These are phyloP conservation scores for Blera fallax DNA, from an alignment of 2,888 invertebrate species.

Conservation along the genomic window DNA sequence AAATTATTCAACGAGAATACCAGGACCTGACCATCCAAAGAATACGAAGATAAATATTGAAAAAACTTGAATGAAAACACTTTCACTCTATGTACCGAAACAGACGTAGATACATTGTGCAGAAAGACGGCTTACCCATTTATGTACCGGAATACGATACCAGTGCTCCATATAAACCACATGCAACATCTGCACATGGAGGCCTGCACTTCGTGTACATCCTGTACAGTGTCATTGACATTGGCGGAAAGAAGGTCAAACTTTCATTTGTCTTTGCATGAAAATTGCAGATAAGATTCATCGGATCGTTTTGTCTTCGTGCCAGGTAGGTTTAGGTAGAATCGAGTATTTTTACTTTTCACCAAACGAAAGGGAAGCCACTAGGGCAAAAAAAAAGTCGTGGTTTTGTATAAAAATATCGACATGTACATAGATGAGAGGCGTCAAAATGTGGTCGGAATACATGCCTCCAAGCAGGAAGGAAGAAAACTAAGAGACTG, in stretches of 20 bases:
- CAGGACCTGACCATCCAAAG: slow-evolving; percentile 30
- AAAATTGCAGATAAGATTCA: slow-evolving; percentile 32
- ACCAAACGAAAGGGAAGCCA: slow-evolving; percentile 62
- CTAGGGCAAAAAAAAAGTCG: slow-evolving; percentile 27
- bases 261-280: slow-evolving; percentile 63
- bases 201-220: slow-evolving; percentile 37
- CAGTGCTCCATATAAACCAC: slow-evolving; percentile 54
- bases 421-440: background rate
- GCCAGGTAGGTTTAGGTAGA: slow-evolving; percentile 45
- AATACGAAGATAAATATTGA: background rate
- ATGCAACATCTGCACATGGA: background rate
- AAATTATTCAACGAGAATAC: slow-evolving; percentile 21
- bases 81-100: slow-evolving; percentile 52
- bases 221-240: slow-evolving; percentile 68
- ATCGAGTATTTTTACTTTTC: slow-evolving; percentile 56
- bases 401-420: background rate
- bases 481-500: background rate
- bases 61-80: slow-evolving; percentile 63
- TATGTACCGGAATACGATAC: slow-evolving; percentile 31
- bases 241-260: slow-evolving; percentile 61
- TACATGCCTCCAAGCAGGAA: background rate
- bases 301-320: background rate
- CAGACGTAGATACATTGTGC: background rate
- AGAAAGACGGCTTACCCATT: slow-evolving; percentile 38
- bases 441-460: background rate